Conservation (phyloP, 1,140 invertebrate species). For the Agraylea sexmaculata region DNA sequence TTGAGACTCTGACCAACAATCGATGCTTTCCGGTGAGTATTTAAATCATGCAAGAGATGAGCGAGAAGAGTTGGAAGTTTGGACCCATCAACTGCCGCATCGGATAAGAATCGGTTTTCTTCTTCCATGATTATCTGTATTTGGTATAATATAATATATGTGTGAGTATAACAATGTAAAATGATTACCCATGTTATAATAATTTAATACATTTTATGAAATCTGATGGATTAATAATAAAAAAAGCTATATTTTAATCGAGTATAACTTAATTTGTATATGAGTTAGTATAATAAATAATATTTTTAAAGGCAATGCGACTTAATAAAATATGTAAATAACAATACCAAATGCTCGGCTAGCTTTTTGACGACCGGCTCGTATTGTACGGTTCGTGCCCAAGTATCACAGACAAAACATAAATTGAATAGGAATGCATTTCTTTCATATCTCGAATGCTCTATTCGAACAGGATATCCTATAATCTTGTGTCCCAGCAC, state of each 20-base stretch:
- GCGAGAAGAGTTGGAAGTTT: constrained; percentile 61
- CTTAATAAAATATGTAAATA: too few relatives aligned
- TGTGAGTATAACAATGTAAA: not conserved
- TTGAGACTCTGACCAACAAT: constrained; percentile 63
- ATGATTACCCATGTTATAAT: not conserved
- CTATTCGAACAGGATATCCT: constrained; percentile 85
- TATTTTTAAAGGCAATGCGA: too few relatives aligned
- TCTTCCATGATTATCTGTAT: constrained; percentile 66
- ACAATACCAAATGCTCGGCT: constrained; percentile 78
- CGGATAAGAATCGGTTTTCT: constrained; percentile 67
- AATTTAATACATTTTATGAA: constrained; percentile 1
- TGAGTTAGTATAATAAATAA: too few relatives aligned
- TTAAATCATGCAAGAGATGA: constrained; percentile 68
- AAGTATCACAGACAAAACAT: constrained; percentile 87
- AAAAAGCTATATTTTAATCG: not conserved
- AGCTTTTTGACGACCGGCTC: constrained; percentile 88
- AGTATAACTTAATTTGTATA: too few relatives aligned
- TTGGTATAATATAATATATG: constrained; percentile 2
- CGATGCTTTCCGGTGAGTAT: constrained; percentile 63
- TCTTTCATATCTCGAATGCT: constrained; percentile 80
- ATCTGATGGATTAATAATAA: not conserved
- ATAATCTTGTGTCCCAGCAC: constrained; percentile 77
- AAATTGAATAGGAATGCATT: constrained; percentile 93
- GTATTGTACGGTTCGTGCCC: constrained; percentile 80
- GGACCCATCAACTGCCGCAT: constrained; percentile 45